A percentile compares a stretch with the other conserved stretches of the same genome.
Conservation (phyloP, 2,113 vertebrate species). For the Plectropomus leopardus region DNA sequence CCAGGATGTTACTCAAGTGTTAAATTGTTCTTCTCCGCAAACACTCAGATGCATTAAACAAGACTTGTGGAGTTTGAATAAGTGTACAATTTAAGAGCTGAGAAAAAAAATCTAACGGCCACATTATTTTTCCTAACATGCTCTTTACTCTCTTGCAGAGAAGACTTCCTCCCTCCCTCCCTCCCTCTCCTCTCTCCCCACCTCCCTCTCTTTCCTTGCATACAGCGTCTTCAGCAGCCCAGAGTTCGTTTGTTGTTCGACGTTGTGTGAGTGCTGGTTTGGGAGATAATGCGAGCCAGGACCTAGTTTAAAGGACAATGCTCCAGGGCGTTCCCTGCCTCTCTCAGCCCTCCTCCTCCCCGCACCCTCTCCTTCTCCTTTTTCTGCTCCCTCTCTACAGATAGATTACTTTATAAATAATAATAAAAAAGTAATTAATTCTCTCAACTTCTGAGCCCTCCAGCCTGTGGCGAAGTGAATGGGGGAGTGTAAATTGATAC, state of each 20-base stretch:
- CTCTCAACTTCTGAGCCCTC: conserved; percentile 95
- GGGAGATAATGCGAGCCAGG: conserved; percentile 86
- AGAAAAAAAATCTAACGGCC: not conserved
- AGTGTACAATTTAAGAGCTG: not conserved
- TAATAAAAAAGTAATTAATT: conserved; percentile 99
- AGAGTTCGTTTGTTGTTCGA: conserved; percentile 80
- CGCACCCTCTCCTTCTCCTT: conserved; percentile 37
- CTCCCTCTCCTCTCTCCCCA: not conserved
- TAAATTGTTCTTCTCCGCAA: not conserved
- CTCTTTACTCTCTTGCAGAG: conserved; percentile 28
- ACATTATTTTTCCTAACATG: conserved; percentile 23
- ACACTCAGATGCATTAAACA: conserved; percentile 6
- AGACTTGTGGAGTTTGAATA: conserved; percentile 28
- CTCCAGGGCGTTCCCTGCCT: conserved; percentile 79
- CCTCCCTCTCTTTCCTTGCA: conserved; percentile 48
- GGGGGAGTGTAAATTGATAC: conserved; percentile 90
- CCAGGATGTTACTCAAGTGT: not conserved
- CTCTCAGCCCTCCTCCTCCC: conserved; percentile 25
- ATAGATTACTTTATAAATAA: conserved; percentile 90
- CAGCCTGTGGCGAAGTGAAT: conserved; percentile 89
- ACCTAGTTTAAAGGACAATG: conserved; percentile 87
- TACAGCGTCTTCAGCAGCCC: conserved; percentile 68
- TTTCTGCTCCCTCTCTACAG: conserved; percentile 72
- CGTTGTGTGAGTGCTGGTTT: conserved; percentile 81
- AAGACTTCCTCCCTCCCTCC: conserved; percentile 34